Conservation (phyloP, 2,888 invertebrate species). For the Strigamia crassipes region DNA sequence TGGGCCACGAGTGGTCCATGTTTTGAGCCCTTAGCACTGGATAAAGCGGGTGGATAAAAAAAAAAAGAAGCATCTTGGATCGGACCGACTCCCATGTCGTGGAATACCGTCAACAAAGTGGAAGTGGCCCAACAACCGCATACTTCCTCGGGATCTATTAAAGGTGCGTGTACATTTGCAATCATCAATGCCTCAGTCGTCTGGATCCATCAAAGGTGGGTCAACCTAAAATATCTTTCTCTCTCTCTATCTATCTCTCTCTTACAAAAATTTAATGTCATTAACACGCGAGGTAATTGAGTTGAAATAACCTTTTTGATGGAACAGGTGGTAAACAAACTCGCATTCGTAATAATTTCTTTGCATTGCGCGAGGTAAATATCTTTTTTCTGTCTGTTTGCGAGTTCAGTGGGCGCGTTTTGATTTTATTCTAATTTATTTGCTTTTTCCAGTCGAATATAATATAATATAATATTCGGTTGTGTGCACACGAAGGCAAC, state of each 20-base stretch:
- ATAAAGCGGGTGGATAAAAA: conserved; percentile 15
- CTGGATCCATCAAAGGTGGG: conserved; percentile 45
- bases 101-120: conserved; percentile 47
- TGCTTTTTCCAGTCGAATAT: not conserved
- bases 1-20: not conserved
- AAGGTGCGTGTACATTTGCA: conserved; percentile 44
- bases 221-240: not conserved
- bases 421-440: not conserved
- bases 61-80: not conserved
- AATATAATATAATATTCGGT: conserved; percentile 11
- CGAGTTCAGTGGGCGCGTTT: not conserved
- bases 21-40: conserved; percentile 12
- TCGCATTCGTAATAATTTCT: not conserved
- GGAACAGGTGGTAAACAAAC: conserved; percentile 16
- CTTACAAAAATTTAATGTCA: not conserved
- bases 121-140: conserved; percentile 47
- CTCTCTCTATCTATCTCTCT: too few relatives aligned
- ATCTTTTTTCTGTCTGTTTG: too few relatives aligned
- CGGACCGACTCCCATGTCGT: conserved; percentile 44
- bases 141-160: conserved; percentile 46
- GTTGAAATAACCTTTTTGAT: conserved; percentile 1
- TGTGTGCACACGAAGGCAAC: conserved; percentile 21
- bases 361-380: not conserved
- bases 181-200: conserved; percentile 27
- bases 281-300: conserved; percentile 20